phyloP scores from a whole-genome alignment of 2,113 vertebrate species.

The Phyllostomus hastatus region DNA sequence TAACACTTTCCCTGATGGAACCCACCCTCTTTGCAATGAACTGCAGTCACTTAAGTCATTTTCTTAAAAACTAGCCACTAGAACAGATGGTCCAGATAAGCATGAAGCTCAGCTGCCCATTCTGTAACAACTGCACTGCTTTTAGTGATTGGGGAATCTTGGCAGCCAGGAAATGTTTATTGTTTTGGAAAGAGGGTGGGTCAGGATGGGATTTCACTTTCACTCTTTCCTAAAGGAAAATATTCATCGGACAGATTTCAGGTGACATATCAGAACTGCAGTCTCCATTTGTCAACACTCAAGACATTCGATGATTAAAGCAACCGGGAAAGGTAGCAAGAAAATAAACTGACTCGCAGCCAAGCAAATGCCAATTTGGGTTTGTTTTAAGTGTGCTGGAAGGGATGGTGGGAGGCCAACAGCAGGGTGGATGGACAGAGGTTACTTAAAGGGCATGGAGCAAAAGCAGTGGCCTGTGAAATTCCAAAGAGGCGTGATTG shows the following conservation, averaged over 20 bases:
- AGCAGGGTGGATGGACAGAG: neutral
- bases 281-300: constrained; percentile 42
- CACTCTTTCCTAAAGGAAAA: constrained; percentile 68
- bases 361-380: constrained; percentile 60
- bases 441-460: constrained; percentile 51
- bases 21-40: neutral
- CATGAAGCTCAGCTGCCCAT: neutral
- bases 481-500: constrained; percentile 40
- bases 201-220: constrained; percentile 63
- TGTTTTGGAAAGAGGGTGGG: constrained; percentile 64
- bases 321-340: constrained; percentile 40
- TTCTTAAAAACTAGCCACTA: constrained; percentile 30
- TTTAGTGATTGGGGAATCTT: constrained; percentile 50
- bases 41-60: neutral
- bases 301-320: neutral
- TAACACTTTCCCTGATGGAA: neutral
- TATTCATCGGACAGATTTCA: neutral
- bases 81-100: constrained; percentile 44
- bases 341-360: constrained; percentile 40
- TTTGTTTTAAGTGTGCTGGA: constrained; percentile 49
- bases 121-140: constrained; percentile 29
- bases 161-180: constrained; percentile 52
- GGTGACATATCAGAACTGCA: constrained; percentile 30
- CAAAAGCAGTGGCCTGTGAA: constrained; percentile 12
- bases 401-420: constrained; percentile 31